Conservation (phyloP, 2,797 vertebrate genomes). For the Mormyrus proboscirostris region DNA sequence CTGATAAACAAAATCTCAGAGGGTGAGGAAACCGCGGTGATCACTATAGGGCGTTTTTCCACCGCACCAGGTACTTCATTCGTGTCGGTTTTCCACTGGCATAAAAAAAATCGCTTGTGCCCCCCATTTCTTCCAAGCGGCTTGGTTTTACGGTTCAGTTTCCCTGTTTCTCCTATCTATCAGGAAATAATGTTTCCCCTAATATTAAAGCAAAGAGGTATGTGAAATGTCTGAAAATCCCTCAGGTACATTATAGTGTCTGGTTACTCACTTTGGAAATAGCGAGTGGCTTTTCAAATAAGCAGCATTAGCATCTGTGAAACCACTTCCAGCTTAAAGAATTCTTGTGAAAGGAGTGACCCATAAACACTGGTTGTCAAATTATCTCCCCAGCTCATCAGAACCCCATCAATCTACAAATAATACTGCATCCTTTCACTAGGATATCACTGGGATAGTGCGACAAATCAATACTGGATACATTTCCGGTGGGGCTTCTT, state of each 20-base stretch:
- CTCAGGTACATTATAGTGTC: neutral
- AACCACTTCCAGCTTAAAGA: neutral
- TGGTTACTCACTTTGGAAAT: neutral
- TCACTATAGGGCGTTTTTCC: neutral
- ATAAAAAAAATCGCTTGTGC: no score
- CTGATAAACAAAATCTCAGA: neutral
- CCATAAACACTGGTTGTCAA: neutral
- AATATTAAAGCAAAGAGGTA: no score
- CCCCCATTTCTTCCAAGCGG: no score
- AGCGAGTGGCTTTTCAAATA: neutral
- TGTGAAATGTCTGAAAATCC: no score
- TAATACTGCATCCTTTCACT: neutral
- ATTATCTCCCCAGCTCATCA: neutral
- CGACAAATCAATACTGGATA: neutral
- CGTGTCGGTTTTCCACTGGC: no score
- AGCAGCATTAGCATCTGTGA: neutral
- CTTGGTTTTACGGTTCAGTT: no score
- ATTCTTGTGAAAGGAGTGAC: neutral
- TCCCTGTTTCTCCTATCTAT: no score
- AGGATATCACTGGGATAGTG: neutral
- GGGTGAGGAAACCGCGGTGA: neutral
- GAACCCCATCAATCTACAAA: neutral
- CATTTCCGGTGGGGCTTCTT: neutral
- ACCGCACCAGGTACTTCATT: no score
- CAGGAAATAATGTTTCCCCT: no score